Base-by-base conservation (phyloP, 2,797 vertebrate genomes). In the Menidia menidia region DNA sequence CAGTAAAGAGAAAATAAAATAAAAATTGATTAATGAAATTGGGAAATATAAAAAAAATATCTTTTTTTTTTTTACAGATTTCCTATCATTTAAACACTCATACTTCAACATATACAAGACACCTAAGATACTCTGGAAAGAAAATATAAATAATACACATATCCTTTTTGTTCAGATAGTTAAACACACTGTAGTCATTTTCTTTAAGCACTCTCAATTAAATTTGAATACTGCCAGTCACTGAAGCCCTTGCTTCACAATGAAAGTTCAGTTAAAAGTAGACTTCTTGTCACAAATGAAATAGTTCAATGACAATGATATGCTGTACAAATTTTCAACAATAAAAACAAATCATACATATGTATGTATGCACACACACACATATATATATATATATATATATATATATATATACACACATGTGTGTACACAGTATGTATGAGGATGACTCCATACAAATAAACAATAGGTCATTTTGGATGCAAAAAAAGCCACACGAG, bases 71-170 rank as follows among this genome's bases (percentile, higher is more conserved):
- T 93, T 92, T 93, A 94, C 91, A 94, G 87, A 93, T 91, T 92
- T 94, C 87, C 93, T 94, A 94, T 93, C 83, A 92, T 94, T 94
- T 91, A 85, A 93, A 97, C 96, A 96, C 95, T 96, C 96, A 96
- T 93, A 97, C 96, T 96, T 96, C 95, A 97, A 98, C 90, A 93
- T 92, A 93, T 94, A 95, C 92, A 92, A 94, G 92, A 95, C 94
- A 93, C 81, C 93, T 94, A 94, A 91, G 84, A 92, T 93, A 93
- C 92, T 93, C 90, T 92, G 91, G 85, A 94, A 94, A 94, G 86
- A 89, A 94, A 94, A 92, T 88, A 84, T 89, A 92, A 90, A 90
- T 86, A 89, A 92, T 90, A 94, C 90, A 93, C 85, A 82, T 92
- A 91, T 92, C 68, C 84, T 88, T 87, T 89, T 88, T 82, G 79